phyloP scores from a whole-genome alignment of 2,888 invertebrate species.

The Therioaphis trifolii region DNA sequence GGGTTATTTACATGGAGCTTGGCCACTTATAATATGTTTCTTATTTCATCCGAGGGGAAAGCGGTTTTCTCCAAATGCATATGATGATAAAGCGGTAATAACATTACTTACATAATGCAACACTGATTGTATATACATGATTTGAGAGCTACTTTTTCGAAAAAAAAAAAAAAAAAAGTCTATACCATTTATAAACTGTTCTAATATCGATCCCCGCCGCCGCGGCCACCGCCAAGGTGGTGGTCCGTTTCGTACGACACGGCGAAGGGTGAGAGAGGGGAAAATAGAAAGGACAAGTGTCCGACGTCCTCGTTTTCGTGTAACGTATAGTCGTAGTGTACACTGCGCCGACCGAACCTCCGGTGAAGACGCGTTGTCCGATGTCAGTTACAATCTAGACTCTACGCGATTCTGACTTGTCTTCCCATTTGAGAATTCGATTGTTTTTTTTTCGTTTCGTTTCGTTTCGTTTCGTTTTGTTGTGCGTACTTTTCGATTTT shows the following conservation, averaged over 20 bases:
- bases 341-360: slow-evolving; percentile 31
- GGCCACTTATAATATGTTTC: slow-evolving; percentile 15
- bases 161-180: slow-evolving; percentile 23
- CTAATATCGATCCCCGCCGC: not conserved
- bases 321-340: not conserved
- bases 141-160: slow-evolving; percentile 34
- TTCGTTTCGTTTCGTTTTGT: not conserved
- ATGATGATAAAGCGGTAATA: slow-evolving; percentile 49
- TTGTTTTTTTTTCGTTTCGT: not conserved
- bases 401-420: slow-evolving; percentile 48
- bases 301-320: slow-evolving; percentile 57
- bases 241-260: not conserved
- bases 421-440: not conserved
- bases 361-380: slow-evolving; percentile 28
- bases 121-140: not conserved
- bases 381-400: slow-evolving; percentile 53
- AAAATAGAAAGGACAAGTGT: slow-evolving; percentile 62
- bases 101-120: slow-evolving; percentile 32
- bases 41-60: slow-evolving; percentile 37
- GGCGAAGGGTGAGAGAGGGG: slow-evolving; percentile 11
- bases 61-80: slow-evolving; percentile 48
- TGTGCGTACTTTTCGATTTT: not conserved
- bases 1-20: not conserved
- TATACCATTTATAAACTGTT: slow-evolving; percentile 22
- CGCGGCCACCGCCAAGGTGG: slow-evolving; percentile 1